Base-by-base conservation (phyloP, 2,113 vertebrate genomes). In the Plectropomus leopardus region DNA sequence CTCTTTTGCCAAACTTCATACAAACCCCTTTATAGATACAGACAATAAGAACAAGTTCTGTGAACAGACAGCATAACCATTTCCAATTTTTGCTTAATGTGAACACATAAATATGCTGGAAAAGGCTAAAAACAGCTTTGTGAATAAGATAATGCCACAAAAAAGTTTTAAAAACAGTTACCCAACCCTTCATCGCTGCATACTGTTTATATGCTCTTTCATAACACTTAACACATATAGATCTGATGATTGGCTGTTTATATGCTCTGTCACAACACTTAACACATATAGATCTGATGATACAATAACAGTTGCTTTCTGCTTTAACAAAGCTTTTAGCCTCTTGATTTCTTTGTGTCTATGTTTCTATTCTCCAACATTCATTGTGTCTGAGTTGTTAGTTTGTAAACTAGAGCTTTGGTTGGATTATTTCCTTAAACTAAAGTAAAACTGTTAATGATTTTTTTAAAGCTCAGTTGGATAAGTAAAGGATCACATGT, bases 141-240 rank as follows among this genome's bases (percentile, higher is more conserved):
- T n/a, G n/a, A n/a, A n/a, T n/a, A n/a, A n/a, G n/a, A n/a, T n/a
- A n/a, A n/a, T n/a, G n/a, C n/a, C n/a, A n/a, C n/a, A n/a, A n/a
- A n/a, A n/a, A n/a, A n/a, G n/a, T n/a, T n/a, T n/a, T n/a, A n/a
- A n/a, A n/a, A n/a, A n/a, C n/a, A n/a, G n/a, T n/a, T n/a, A n/a
- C n/a, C n/a, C n/a, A n/a, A n/a, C n/a, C n/a, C n/a, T 55, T 60
- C 47, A 67, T 48, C 53, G 55, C 42, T 19, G 26, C 44, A 59
- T 21, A 24, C 23, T 55, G 19, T 50, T 68, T 50, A n/a, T 36
- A 16, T 59, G n/a, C 10, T 13, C 53, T n/a, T 40, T 48, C 47
- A 48, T 63, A 47, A 58, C 17, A 45, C 24, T 19, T 45, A 24
- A 32, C 7, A 32, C 26, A 54, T 3, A n/a, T 3, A 36, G 6